Evolutionary conservation across 2,113 vertebrate genomes (phyloP), one percentile per base, ranked within the genome.

Genomic region (Colinus virginianus): DNA sequence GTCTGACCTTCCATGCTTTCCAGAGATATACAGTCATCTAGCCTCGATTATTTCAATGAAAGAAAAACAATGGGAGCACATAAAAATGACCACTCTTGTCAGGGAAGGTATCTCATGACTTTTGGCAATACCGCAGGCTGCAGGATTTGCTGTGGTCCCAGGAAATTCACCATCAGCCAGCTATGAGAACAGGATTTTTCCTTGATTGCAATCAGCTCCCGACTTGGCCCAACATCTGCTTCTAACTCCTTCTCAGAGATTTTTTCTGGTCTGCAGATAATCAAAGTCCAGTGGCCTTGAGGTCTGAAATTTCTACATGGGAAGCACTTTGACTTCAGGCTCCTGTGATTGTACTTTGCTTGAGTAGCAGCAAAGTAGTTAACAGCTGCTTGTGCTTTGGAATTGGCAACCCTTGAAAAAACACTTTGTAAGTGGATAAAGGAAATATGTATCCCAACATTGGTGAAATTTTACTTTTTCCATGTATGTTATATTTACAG

Each of bases 1-100:
- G 34, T 32, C 64, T 87, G 51, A 72, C 15, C 16, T 76, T 81
- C 34, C 23, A 30, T 72, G 4, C 67, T 59, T 64, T 45, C 30
- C 42, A 59, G 56, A 59, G 28, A 45, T 62, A 67, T 68, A 9
- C 7, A 3, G 0, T 72, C 22, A 71, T 56, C 36, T 69, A 28
- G 22, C 19, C 40, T 81, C 62, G 51, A 49, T 78, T 87, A 45
- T 10, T 56, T 8, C 13, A 81, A 49, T 58, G 62, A 92, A 75
- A 10, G 69, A n/a, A 69, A 56, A 85, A 75, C 4, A 36, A 11
- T 36, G 11, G 46, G 18, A 53, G 12, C 1, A 0, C 7, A 9
- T 55, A 17, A 6, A 61, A 71, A 59, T 26, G 45, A 58, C 38
- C 1, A 0, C 18, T 34, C 12, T 18, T 5, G 20, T 23, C n/a